Evolutionary conservation across 2,888 invertebrate species (phyloP), one percentile per base, ranked within the genome.

Genomic region (Drosophila acutilabella): DNA sequence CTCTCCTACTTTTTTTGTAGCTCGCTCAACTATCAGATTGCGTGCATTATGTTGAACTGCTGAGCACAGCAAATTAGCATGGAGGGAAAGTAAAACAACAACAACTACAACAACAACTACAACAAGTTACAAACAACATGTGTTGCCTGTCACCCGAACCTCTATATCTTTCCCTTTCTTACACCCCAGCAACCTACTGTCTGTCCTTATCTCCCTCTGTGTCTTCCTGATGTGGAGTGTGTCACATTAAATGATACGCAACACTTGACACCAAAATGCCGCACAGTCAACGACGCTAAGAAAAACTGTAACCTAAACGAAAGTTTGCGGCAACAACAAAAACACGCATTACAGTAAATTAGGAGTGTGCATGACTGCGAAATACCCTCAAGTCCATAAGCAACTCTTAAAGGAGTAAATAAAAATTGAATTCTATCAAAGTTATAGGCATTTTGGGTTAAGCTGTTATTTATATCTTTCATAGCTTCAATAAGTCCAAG

Each of bases 171-270:
- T 14, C 40, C 3, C 51, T 4, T 18, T 51, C 11, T 20, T 36
- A 13, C 33, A 2, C 48, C 18, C 16, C 16, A 14, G 69, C 67
- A 44, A 4, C 13, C 13, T 5, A 1, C 13, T 36, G 36, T 41
- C 64, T 45, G 53, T 64, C 48, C 38, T 26, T 47, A 6, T 20
- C 20, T 44, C 20, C 42, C 30, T 26, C 11, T 38, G 33, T 51
- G 16, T 16, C 14, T 40, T 40, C 20, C 33, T 52, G 45, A 45
- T 60, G 54, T 72, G 20, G 66, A 72, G 81, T 83, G 72, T 81
- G 89, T 81, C 89, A 78, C 81, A 86, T 86, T 86, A 86, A 83
- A 87, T 83, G 84, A 88, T 84, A 80, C 80, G 81, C 84, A 86
- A 84, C 84, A 89, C 84, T 86, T 89, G 87, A 84, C 85, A 87